Evolutionary conservation across 2,888 invertebrate genomes (phyloP).

Genomic region (Cheilosia soror): DNA sequence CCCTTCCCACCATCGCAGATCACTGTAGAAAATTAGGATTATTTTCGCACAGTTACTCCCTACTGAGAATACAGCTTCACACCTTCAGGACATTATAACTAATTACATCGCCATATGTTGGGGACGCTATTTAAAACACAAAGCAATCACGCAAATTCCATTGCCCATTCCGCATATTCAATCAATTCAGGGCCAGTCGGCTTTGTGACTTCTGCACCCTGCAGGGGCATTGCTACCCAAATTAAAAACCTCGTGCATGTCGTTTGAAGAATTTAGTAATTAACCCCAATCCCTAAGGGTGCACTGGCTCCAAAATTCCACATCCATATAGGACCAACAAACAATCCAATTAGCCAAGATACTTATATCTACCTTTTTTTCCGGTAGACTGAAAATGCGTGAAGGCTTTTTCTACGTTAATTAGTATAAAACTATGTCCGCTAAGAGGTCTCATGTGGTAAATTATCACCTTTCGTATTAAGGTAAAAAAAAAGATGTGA

Average conservation of each 20-base stretch:
- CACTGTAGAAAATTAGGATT: background rate
- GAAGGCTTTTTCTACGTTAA: slow-evolving; percentile 40
- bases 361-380: slow-evolving; percentile 9
- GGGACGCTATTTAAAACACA: slow-evolving; percentile 9
- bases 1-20: background rate
- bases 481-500: background rate
- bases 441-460: slow-evolving; percentile 12
- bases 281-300: slow-evolving; percentile 27
- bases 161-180: slow-evolving; percentile 16
- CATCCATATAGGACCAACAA: slow-evolving; percentile 31
- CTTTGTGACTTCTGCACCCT: slow-evolving; percentile 15
- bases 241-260: background rate
- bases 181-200: slow-evolving; percentile 9
- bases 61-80: slow-evolving; percentile 35
- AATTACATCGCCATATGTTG: slow-evolving; percentile 6
- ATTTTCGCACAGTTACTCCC: slow-evolving; percentile 10
- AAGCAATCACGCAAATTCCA: slow-evolving; percentile 29
- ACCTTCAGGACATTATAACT: slow-evolving; percentile 27
- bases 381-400: background rate
- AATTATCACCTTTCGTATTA: slow-evolving; percentile 31
- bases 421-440: slow-evolving; percentile 33
- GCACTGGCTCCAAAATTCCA: slow-evolving; percentile 7
- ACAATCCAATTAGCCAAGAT: slow-evolving; percentile 39
- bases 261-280: slow-evolving; percentile 31
- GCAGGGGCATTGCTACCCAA: background rate